A percentile compares a stretch with the other conserved stretches of the same genome.
Conservation (phyloP, 2,797 vertebrate genomes). For the Chanos chanos region DNA sequence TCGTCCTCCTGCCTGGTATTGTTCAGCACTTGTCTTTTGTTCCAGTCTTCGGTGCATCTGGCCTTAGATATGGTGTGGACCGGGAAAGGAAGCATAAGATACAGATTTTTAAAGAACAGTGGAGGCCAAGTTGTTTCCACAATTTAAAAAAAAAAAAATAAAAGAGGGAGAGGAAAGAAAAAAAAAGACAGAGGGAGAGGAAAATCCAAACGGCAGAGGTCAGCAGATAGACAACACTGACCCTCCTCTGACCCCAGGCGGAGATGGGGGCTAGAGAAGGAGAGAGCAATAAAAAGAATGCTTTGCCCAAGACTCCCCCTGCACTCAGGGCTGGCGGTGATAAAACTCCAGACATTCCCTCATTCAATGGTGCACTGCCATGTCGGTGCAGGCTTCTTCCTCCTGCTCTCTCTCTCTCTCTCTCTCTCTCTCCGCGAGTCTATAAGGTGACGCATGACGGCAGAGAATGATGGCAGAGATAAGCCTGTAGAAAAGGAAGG, state of each 20-base stretch:
- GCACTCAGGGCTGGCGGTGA: slow-evolving; percentile 82
- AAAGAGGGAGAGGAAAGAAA: slow-evolving; percentile 29
- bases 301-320: slow-evolving; percentile 75
- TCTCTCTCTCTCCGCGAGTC: not conserved
- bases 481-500: slow-evolving; percentile 17
- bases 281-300: slow-evolving; percentile 84
- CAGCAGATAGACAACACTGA: slow-evolving; percentile 80
- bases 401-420: slow-evolving; percentile 40
- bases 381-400: slow-evolving; percentile 87
- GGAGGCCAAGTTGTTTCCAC: slow-evolving; percentile 59
- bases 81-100: slow-evolving; percentile 63
- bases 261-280: slow-evolving; percentile 49
- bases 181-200: slow-evolving; percentile 26
- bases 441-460: slow-evolving; percentile 27
- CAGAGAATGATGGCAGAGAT: slow-evolving; percentile 19
- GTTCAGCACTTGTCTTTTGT: slow-evolving; percentile 78
- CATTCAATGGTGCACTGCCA: slow-evolving; percentile 89
- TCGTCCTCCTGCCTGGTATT: slow-evolving; percentile 67
- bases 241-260: slow-evolving; percentile 83
- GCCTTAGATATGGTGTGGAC: slow-evolving; percentile 69
- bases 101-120: slow-evolving; percentile 47
- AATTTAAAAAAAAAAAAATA: slow-evolving; percentile 56
- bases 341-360: slow-evolving; percentile 96
- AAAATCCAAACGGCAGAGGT: slow-evolving; percentile 63
- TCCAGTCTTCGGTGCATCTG: slow-evolving; percentile 75